These are phyloP conservation scores for Coelogynopora nodosa DNA, from an alignment of 2,888 invertebrate species.

Conservation along the genomic window DNA sequence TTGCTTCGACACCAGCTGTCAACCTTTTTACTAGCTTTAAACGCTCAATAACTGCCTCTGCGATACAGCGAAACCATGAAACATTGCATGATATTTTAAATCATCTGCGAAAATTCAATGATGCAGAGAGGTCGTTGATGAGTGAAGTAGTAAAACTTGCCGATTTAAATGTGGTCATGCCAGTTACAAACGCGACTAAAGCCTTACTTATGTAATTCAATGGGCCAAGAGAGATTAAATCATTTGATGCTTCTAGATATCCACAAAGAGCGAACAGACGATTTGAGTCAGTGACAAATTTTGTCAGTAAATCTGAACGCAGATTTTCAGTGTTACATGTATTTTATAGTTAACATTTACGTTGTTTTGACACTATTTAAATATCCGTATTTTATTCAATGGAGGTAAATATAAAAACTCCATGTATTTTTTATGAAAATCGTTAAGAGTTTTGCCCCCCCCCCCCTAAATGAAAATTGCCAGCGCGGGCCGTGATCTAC, in stretches of 20 bases:
- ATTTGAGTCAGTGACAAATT: neutral
- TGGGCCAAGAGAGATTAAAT: neutral
- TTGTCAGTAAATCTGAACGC: neutral
- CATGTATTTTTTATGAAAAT: too few species aligned
- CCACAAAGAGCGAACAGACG: neutral
- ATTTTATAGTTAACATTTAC: too few species aligned
- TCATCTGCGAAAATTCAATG: neutral
- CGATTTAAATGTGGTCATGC: neutral
- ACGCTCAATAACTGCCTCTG: conserved; percentile 2
- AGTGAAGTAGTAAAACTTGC: neutral
- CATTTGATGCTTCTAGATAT: neutral
- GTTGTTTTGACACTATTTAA: too few species aligned
- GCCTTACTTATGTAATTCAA: neutral
- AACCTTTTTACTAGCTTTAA: conserved; percentile 24
- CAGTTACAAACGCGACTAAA: neutral
- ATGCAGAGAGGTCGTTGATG: neutral
- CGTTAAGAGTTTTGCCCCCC: too few species aligned
- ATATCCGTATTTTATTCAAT: too few species aligned
- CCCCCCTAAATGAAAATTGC: too few species aligned
- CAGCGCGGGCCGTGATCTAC: too few species aligned
- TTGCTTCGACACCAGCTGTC: conserved; percentile 29
- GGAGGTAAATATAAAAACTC: too few species aligned
- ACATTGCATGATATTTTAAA: conserved; percentile 27
- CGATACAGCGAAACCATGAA: conserved; percentile 8
- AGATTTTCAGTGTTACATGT: neutral